A percentile compares a stretch with the other conserved stretches of the same genome.
Evolutionary conservation across 1,140 invertebrate species (phyloP).

Genomic region (Phymastichus coffea): DNA sequence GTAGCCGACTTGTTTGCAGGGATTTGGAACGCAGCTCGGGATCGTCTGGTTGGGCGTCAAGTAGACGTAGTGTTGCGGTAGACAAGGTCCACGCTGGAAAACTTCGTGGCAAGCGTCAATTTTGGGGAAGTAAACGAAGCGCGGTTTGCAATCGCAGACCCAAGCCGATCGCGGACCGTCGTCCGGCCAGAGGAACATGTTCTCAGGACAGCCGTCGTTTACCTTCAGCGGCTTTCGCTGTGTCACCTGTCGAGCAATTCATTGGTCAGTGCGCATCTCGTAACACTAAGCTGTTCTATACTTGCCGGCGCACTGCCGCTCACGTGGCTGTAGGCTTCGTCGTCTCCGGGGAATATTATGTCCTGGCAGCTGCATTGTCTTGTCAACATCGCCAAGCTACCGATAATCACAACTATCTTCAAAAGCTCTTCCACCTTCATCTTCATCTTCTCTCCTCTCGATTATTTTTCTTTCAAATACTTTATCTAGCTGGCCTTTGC

Average conservation of each 20-base stretch:
- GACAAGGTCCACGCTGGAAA: slow-evolving; percentile 65
- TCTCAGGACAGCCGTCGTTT: slow-evolving; percentile 54
- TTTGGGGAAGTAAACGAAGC: slow-evolving; percentile 62
- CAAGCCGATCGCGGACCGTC: slow-evolving; percentile 59
- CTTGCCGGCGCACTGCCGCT: not conserved
- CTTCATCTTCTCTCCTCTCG: no score
- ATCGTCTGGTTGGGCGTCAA: slow-evolving; percentile 55
- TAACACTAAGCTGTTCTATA: no score
- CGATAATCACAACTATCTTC: not conserved
- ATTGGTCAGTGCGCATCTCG: no score
- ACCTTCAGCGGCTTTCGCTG: not conserved
- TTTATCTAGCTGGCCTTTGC: no score
- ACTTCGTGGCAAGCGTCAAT: slow-evolving; percentile 63
- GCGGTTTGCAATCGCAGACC: slow-evolving; percentile 68
- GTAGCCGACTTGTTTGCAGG: slow-evolving; percentile 55
- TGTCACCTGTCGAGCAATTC: no score
- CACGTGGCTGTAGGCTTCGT: not conserved
- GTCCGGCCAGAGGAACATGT: slow-evolving; percentile 66
- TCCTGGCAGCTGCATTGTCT: slow-evolving; percentile 7
- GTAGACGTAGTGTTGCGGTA: slow-evolving; percentile 57
- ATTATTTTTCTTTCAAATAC: no score
- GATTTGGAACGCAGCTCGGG: slow-evolving; percentile 63
- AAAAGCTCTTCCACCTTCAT: not conserved
- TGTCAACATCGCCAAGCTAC: no score
- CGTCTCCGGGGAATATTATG: not conserved